Base-by-base conservation (phyloP, 1,140 invertebrate species). In the Oncopeltus fasciatus region DNA sequence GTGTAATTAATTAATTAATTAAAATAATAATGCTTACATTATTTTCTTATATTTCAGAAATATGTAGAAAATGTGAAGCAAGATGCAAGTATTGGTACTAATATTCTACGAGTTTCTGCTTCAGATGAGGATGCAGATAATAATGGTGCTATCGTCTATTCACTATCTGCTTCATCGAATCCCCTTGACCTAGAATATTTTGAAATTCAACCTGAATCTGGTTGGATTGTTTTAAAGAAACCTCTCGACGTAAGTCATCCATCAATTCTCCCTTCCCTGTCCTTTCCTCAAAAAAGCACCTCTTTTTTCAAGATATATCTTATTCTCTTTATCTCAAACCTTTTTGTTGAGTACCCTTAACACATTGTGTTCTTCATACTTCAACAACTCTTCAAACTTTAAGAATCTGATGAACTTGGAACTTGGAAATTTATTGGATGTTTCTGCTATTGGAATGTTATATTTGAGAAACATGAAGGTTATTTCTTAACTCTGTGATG, bases 61-160 rank as follows among this genome's bases (percentile, higher is more conserved):
- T 95, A 95, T 75, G 86, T 92, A 64, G 92, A 95, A 74, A 94
- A 95, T 75, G 91, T 95, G 12, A 95, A 95, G 75, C 92, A 95
- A 80, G 92, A 95, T 72, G 92, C 92, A 24, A 93, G 90, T 74
- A 92, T 93, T 67, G 92, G 92, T 46, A 94, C 90, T 29, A 95
- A 94, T 73, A 95, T 95, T 67, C 75, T 95, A 53, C 81, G 92
- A 70, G 91, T 95, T 3, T 95, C 91, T 2, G 92, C 92, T 64
- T 93, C 90, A 38, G 92, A 95, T 71, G 92, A 95, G 74, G 92
- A 95, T 80, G 92, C 92, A 28, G 92, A 95, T 71, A 93, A 94
- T 72, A 95, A 95, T 73, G 92, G 92, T 16, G 89, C 88, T n/a
- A 92, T 92, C 71, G 83, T 90, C n/a, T 92, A 92, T 69, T 90